Base-by-base conservation (phyloP, 1,140 invertebrate species). In the Drosophila triauraria region DNA sequence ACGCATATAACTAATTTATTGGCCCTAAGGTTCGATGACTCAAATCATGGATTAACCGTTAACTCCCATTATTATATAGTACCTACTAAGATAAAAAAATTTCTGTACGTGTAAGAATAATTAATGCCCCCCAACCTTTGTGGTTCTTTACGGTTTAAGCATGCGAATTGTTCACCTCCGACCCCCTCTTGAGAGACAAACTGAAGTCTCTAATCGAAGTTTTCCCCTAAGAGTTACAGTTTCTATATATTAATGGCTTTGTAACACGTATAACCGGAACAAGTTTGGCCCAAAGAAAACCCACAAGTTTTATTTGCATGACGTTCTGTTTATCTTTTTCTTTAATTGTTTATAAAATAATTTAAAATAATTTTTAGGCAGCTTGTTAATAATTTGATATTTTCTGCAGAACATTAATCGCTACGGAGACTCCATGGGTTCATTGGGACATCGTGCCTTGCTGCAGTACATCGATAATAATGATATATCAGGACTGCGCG, bases 371-470 rank as follows among this genome's bases (percentile, higher is more conserved):
- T 15, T 0, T 35, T 8, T 20, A 0, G 23, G 2, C 13, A 25
- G 17, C 8, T 1, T 42, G 42, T 10, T 72, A 60, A 72, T 23
- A 38, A 6, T 6, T 5, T n/a, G 13, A n/a, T 25, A 15, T 25
- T 25, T 44, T 15, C 32, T 25, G 4, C n/a, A 93, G 92, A 91
- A 90, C 65, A 91, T 93, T 59, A 93, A 93, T 91, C 92, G 92
- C 50, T 91, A 82, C 82, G 91, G 94, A 93, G 97, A 97, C 94
- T 97, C 97, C 94, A 98, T 98, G 97, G 96, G 97, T 94, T 97
- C 97, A 67, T 94, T 97, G 83, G 97, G 95, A 93, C 96, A 96
- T 93, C 95, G 96, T 81, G 95, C 96, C 70, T 94, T 98, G 61
- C 94, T 96, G 82, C 96, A 95, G 92, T 97, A 95, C 93, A 96